Evolutionary conservation across 2,888 invertebrate genomes (phyloP), one percentile per base, ranked within the genome.

Genomic region (Nipponacmea schrenckii): DNA sequence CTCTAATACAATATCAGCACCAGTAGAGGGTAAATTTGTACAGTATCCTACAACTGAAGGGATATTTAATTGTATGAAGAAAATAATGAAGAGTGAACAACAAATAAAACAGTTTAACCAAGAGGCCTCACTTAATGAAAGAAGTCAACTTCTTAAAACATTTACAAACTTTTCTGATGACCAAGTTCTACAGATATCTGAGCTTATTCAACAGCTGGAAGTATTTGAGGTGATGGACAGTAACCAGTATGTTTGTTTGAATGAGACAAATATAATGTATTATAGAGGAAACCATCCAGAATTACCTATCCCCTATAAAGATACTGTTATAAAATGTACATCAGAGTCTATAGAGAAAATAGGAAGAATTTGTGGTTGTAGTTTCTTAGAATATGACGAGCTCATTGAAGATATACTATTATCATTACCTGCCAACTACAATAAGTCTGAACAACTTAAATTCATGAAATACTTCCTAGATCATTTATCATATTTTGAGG

Each of bases 41-140:
- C 50, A 72, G 24, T 73, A 64, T 50, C 75, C 75, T n/a, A 67
- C 68, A 15, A 10, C 63, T 46, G 45, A 66, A 10, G 75, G 70
- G 12, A 17, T 75, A 17, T 26, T 73, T 24, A 27, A 45, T 20
- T 50, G 46, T 46, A 24, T 75, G 14, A 39, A 45, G 39, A n/a
- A 26, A 44, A 45, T 72, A 17, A 20, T 20, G n/a, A 10, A 56
- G 24, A 14, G 24, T 56, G 15, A 4, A 24, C 20, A 56, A 24
- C 10, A 56, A 4, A 48, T 67, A 14, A 27, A 44, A 17, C 24
- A 5, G 5, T 74, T 74, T 66, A 71, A 74, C 39, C 0, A 46
- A 14, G 7, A 20, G 15, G 67, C 67, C n/a, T 48, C 71, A 2
- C 39, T 17, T 2, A 62, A 66, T 12, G 74, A 74, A n/a, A 68